phyloP scores from a whole-genome alignment of 2,797 vertebrate genomes.

The Alexandromys oeconomus region DNA sequence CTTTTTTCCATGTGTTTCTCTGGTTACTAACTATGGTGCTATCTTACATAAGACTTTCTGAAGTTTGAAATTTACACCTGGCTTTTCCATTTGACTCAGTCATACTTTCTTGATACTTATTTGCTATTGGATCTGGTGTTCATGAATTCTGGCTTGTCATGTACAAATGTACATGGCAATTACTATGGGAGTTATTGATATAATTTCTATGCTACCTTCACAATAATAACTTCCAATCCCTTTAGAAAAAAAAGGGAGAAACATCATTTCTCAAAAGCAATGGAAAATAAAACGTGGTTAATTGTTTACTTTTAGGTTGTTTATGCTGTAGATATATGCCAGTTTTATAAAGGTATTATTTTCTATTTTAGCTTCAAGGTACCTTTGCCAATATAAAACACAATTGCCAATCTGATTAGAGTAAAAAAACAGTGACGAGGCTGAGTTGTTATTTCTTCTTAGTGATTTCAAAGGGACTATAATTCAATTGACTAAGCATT shows the following conservation, averaged over 20 bases:
- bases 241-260: conserved; percentile 11
- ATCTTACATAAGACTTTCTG: neutral
- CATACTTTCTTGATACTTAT: neutral
- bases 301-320: conserved; percentile 8
- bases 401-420: neutral
- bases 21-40: neutral
- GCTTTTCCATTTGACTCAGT: neutral
- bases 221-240: neutral
- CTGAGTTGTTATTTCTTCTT: neutral
- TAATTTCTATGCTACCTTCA: neutral
- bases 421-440: neutral
- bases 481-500: neutral
- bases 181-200: neutral
- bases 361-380: neutral
- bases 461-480: neutral
- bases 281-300: neutral
- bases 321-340: neutral
- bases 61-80: neutral
- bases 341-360: neutral
- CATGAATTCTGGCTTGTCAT: neutral
- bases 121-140: neutral
- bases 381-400: neutral
- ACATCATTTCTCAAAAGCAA: neutral
- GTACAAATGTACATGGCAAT: neutral
- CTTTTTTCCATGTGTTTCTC: neutral